Base-by-base conservation (phyloP, 2,888 invertebrate genomes). In the Zygaena filipendulae region DNA sequence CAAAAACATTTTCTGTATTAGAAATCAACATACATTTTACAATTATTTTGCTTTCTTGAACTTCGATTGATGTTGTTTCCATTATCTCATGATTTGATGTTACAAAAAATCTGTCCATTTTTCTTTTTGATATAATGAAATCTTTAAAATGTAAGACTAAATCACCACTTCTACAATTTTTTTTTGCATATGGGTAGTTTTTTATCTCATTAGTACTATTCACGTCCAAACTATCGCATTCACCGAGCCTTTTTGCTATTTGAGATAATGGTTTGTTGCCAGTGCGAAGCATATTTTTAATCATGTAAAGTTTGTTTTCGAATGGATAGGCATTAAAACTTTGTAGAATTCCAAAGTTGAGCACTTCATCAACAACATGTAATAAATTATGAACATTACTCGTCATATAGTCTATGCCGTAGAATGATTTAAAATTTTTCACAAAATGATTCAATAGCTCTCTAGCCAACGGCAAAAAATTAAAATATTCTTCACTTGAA, bases 331-430 rank as follows among this genome's bases (percentile, higher is more conserved):
- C n/a, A n/a, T n/a, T n/a, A n/a, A n/a, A n/a, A n/a, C n/a, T n/a
- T n/a, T n/a, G n/a, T n/a, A n/a, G n/a, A n/a, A n/a, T n/a, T n/a
- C n/a, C n/a, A n/a, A n/a, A n/a, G n/a, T n/a, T n/a, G n/a, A n/a
- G n/a, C n/a, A n/a, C n/a, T n/a, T n/a, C 35, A n/a, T 40, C 26
- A n/a, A 21, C 18, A 1, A 38, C 14, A 25, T 38, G 38, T 3
- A 20, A 8, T 20, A 38, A 22, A 16, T 38, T 40, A 21, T 40
- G 40, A 3, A 40, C 29, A 18, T 40, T 40, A 24, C 35, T 35
- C n/a, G 31, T 33, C 3, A 39, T 14, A 16, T 27, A 29, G 6
- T 32, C 23, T 6, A 18, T 16, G 2, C 40, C 38, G 29, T 38
- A 38, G 11, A 29, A 23, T 14, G 23, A n/a, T 10, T 7, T 7